Evolutionary conservation across 2,113 vertebrate species (phyloP), one percentile per base, ranked within the genome.

Genomic region (Callaeas wilsoni): DNA sequence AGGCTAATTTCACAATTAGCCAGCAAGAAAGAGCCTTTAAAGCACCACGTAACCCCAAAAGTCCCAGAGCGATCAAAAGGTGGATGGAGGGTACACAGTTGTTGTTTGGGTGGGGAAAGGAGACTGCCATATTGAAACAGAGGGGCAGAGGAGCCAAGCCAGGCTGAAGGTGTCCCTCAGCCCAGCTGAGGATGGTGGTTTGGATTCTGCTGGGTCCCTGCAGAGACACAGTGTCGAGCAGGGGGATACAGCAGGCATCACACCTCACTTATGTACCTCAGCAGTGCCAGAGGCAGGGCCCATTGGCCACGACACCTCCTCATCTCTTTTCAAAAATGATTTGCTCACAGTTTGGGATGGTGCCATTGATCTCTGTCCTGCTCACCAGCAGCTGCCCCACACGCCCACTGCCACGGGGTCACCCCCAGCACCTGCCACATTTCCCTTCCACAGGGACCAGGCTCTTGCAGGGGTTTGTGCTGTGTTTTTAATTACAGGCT

Each of bases 241-340:
- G 56, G 64, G 27, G 49, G 35, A 6, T 8, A 3, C 0, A 12
- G n/a, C 0, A 2, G 27, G 35, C 16, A 18, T 57, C 1, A 1
- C n/a, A 16, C 19, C n/a, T 21, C 4, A 0, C 0, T 0, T 7
- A 0, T 0, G 1, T 3, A 8, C 10, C 62, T 55, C 6, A 3
- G 39, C 70, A 32, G 65, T 0, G 4, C 46, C 75, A 57, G 47
- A 8, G 52, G 37, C n/a, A 26, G 62, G 52, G 53, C 39, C 20
- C 56, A 4, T 5, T 49, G 35, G 27, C 67, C 17, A 25, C 1
- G 0, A 6, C 29, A 46, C 8, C 1, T 3, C 82, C 62, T 62
- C 4, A 0, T 26, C 33, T 22, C 53, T 52, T 47, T 5, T 4
- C 73, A 30, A 21, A 29, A 50, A n/a, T 6, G 7, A 29, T 20